These are phyloP conservation scores for Hemicrepidius hirtus DNA, from an alignment of 2,888 invertebrate species.

Conservation along the genomic window DNA sequence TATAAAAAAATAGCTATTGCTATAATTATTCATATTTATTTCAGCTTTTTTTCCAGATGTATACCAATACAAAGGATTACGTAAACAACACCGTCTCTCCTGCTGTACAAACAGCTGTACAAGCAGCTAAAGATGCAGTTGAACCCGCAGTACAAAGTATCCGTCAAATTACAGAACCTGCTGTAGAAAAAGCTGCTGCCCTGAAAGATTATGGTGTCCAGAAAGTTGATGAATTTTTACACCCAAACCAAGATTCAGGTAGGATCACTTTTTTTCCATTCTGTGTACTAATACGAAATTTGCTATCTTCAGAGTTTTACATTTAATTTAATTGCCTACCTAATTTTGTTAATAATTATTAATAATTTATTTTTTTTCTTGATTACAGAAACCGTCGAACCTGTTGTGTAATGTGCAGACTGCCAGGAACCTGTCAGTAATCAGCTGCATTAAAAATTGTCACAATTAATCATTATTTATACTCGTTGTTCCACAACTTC, in stretches of 20 bases:
- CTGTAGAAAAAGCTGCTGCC: conserved; percentile 62
- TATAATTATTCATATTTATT: conserved; percentile 56
- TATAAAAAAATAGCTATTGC: conserved; percentile 25
- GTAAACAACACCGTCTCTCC: conserved; percentile 66
- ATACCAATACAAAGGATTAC: conserved; percentile 69
- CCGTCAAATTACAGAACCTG: conserved; percentile 60
- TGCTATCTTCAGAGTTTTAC: too few species aligned
- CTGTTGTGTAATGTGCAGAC: conserved; percentile 50
- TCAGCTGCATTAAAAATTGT: neutral
- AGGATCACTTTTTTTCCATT: too few species aligned
- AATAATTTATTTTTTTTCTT: neutral
- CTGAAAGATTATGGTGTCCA: conserved; percentile 64
- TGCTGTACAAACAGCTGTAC: conserved; percentile 59
- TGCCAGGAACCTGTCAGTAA: conserved; percentile 40
- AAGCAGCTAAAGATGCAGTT: conserved; percentile 52
- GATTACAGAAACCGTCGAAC: conserved; percentile 9
- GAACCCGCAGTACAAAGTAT: conserved; percentile 45
- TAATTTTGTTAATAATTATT: too few species aligned
- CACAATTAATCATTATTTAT: conserved; percentile 26
- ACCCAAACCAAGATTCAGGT: conserved; percentile 45
- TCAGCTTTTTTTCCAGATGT: conserved; percentile 69
- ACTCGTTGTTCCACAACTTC: conserved; percentile 22
- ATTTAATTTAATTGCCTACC: too few species aligned
- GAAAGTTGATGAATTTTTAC: conserved; percentile 64
- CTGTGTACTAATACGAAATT: too few species aligned